Evolutionary conservation across 2,113 vertebrate genomes (phyloP).

Genomic region (Vicugna pacos): DNA sequence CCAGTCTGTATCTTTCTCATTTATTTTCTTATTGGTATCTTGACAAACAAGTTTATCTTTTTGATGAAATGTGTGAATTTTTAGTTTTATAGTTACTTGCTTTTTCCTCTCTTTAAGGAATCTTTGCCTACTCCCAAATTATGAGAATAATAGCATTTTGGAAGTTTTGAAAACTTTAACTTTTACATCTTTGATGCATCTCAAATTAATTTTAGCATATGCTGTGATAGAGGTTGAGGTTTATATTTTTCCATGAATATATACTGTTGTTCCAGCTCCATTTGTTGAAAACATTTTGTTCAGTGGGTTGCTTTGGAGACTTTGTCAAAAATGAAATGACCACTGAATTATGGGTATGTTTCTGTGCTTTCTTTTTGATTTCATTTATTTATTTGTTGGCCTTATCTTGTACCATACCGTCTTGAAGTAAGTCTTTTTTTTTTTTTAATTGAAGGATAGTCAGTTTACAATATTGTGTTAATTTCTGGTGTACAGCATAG

Average conservation of each 20-base stretch:
- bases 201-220: neutral
- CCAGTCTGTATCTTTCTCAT: neutral
- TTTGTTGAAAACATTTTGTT: too few relatives aligned
- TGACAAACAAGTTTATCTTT: constrained; percentile 6
- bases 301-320: too few relatives aligned
- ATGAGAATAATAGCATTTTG: neutral
- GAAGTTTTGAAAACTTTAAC: neutral
- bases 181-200: neutral
- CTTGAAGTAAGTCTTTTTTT: neutral
- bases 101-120: neutral
- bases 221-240: too few relatives aligned
- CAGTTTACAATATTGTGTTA: too few relatives aligned
- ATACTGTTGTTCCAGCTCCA: too few relatives aligned
- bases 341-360: neutral
- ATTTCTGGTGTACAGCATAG: too few relatives aligned
- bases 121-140: neutral
- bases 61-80: constrained; percentile 1
- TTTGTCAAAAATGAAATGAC: neutral
- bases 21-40: neutral
- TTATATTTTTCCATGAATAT: too few relatives aligned
- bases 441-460: too few relatives aligned
- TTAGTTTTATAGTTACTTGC: neutral
- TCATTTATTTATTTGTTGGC: neutral
- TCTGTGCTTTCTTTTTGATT: neutral
- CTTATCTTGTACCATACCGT: neutral